Evolutionary conservation across 2,797 vertebrate genomes (phyloP).

Genomic region (Coluber constrictor): DNA sequence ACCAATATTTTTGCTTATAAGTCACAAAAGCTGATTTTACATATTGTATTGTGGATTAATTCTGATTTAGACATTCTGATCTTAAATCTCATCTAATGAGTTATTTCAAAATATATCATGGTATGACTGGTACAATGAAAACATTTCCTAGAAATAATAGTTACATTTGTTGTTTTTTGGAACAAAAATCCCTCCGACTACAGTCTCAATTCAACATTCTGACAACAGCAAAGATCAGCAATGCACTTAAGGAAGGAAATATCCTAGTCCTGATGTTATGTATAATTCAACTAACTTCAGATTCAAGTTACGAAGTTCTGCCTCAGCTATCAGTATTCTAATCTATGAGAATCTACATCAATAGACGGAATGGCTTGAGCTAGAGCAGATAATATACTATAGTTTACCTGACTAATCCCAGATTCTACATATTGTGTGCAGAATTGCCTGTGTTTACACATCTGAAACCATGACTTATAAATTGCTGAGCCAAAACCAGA

Average conservation of each 20-base stretch:
- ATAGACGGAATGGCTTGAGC: too few species aligned
- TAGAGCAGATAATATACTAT: neutral
- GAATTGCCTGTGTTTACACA: neutral
- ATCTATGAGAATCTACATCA: neutral
- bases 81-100: neutral
- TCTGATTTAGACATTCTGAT: neutral
- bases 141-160: neutral
- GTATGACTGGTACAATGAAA: neutral
- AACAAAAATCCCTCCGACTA: neutral
- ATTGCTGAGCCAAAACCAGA: neutral
- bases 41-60: neutral
- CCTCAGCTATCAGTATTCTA: neutral
- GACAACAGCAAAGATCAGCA: neutral
- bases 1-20: neutral
- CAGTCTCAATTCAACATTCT: neutral
- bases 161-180: neutral
- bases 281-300: neutral
- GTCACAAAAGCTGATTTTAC: neutral
- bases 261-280: neutral
- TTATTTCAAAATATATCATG: neutral
- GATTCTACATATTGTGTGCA: neutral
- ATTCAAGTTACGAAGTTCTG: neutral
- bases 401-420: neutral
- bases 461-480: neutral
- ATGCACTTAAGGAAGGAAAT: neutral